Evolutionary conservation across 2,888 invertebrate species (phyloP).

Genomic region (Drosophila robusta): DNA sequence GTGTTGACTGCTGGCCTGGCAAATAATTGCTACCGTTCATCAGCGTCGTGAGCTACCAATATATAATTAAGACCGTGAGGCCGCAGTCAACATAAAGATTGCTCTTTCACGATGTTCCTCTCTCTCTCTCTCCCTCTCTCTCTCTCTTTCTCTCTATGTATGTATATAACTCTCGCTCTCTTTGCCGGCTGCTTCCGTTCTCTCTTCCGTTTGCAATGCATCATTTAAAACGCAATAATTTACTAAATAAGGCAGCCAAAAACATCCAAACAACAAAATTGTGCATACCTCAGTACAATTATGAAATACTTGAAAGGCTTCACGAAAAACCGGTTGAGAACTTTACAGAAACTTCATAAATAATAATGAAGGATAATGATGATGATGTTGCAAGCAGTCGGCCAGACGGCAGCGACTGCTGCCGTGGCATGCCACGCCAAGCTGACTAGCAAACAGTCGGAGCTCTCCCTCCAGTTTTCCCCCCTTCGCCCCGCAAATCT

Average conservation of each 20-base stretch:
- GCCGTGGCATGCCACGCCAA: conserved; percentile 41
- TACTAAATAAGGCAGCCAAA: conserved; percentile 70
- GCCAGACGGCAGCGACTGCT: background rate
- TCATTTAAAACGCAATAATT: conserved; percentile 79
- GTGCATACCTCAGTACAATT: conserved; percentile 80
- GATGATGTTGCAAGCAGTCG: conserved; percentile 55
- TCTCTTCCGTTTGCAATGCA: conserved; percentile 27
- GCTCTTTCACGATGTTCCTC: conserved; percentile 20
- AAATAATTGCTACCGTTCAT: conserved; percentile 80
- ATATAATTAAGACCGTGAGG: conserved; percentile 75
- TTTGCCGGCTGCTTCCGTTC: background rate
- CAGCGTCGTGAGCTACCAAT: conserved; percentile 63
- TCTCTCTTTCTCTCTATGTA: background rate
- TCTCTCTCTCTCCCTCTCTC: conserved; percentile 7
- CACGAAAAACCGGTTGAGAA: conserved; percentile 55
- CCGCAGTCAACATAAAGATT: conserved; percentile 49
- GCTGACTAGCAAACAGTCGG: conserved; percentile 41
- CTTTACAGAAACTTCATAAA: conserved; percentile 57
- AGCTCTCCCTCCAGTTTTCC: background rate
- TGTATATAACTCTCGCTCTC: too few species aligned
- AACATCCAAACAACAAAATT: conserved; percentile 40
- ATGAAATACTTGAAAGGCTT: conserved; percentile 75
- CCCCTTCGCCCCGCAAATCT: conserved; percentile 10
- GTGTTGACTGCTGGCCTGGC: conserved; percentile 70
- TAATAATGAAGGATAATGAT: conserved; percentile 82